Percentiles rank a stretch among this genome's conserved stretches.
These are phyloP conservation scores for Malthinus flaveolus DNA, from an alignment of 2,888 invertebrate species.

Conservation along the genomic window DNA sequence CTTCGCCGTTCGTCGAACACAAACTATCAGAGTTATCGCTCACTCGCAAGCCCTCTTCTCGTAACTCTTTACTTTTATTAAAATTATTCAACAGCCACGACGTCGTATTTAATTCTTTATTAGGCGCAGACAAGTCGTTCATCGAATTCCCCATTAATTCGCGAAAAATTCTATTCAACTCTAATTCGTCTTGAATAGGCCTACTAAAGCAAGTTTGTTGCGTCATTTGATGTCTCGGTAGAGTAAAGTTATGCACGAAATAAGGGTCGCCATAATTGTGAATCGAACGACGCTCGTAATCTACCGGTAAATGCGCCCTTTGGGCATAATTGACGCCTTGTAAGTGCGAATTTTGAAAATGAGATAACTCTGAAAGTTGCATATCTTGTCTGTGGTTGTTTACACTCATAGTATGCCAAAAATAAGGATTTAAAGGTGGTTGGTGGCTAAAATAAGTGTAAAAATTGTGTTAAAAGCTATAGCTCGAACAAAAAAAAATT, in stretches of 20 bases:
- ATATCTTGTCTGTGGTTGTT: conserved; percentile 38
- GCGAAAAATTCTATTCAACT: conserved; percentile 44
- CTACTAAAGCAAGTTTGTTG: conserved; percentile 14
- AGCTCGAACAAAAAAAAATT: conserved; percentile 7
- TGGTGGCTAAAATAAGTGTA: conserved; percentile 46
- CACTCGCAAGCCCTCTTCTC: not conserved
- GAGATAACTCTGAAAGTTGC: conserved; percentile 44
- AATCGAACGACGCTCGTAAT: not conserved
- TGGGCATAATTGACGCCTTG: not conserved
- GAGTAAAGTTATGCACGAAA: conserved; percentile 39
- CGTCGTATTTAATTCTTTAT: conserved; percentile 25
- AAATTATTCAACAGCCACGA: conserved; percentile 29
- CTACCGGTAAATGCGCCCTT: not conserved
- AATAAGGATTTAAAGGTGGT: conserved; percentile 50
- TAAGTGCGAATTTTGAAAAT: conserved; percentile 19
- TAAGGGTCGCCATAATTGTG: conserved; percentile 38
- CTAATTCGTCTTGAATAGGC: conserved; percentile 39
- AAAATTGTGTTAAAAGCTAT: conserved; percentile 7
- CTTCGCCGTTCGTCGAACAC: conserved; percentile 27
- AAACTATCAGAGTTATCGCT: conserved; percentile 33
- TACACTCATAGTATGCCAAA: conserved; percentile 44
- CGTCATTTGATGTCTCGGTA: conserved; percentile 14
- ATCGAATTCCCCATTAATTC: conserved; percentile 37
- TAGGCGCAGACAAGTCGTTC: conserved; percentile 28
- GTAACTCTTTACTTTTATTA: not conserved